These are phyloP conservation scores for Lophura swinhoii DNA, from an alignment of 2,797 vertebrate genomes.

Conservation along the genomic window DNA sequence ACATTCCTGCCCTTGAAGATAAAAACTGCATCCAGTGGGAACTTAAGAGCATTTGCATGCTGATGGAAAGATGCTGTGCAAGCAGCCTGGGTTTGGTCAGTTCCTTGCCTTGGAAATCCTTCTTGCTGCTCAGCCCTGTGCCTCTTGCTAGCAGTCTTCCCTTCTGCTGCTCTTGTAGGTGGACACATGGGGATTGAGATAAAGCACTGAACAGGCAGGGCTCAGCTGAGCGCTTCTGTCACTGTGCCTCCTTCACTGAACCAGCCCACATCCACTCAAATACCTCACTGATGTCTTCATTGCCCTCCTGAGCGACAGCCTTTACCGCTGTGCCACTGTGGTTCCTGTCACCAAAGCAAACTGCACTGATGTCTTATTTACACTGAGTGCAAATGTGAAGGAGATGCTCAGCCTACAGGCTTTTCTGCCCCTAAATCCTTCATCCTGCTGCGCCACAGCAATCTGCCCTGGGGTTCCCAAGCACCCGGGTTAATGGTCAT, in stretches of 20 bases:
- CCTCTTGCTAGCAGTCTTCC: neutral
- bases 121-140: neutral
- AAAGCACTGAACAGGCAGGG: neutral
- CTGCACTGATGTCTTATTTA: conserved; percentile 36
- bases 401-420: neutral
- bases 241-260: fast-evolving
- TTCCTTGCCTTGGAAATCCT: conserved; percentile 24
- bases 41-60: neutral
- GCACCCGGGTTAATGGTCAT: neutral
- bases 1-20: neutral
- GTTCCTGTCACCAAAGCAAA: conserved; percentile 13
- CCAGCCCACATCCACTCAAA: neutral
- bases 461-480: neutral
- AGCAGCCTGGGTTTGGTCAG: neutral
- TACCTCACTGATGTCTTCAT: conserved; percentile 19
- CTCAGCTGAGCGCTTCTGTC: neutral
- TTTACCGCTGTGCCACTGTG: neutral
- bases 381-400: neutral
- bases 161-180: neutral
- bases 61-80: neutral
- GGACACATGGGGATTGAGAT: neutral
- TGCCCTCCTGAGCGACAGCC: neutral
- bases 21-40: neutral
- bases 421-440: conserved; percentile 8
- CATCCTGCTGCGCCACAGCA: neutral